Percentiles rank a stretch among this genome's conserved stretches.
Conservation (phyloP, 2,888 invertebrate species). For the Xanthorhoe spadicearia region DNA sequence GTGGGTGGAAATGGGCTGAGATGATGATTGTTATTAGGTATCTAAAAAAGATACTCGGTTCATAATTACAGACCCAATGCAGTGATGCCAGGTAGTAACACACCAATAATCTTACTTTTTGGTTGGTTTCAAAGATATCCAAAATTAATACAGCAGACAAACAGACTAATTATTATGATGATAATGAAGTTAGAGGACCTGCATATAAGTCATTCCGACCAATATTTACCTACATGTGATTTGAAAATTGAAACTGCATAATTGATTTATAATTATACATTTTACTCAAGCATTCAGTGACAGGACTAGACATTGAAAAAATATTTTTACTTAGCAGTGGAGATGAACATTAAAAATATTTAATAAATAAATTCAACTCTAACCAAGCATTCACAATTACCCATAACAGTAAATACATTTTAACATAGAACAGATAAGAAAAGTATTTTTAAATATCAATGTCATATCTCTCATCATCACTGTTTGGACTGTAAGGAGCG, state of each 20-base stretch:
- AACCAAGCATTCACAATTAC: slow-evolving; percentile 43
- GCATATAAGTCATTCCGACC: too few relatives aligned
- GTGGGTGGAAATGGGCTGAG: too few relatives aligned
- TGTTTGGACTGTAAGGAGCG: slow-evolving; percentile 70
- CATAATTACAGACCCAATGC: too few relatives aligned
- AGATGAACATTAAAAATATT: slow-evolving; percentile 29
- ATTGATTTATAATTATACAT: slow-evolving; percentile 23
- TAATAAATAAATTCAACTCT: slow-evolving; percentile 41
- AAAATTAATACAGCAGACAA: too few relatives aligned
- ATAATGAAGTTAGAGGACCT: too few relatives aligned
- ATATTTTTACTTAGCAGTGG: slow-evolving; percentile 47
- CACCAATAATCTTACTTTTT: too few relatives aligned
- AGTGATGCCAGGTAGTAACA: too few relatives aligned
- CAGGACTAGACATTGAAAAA: slow-evolving; percentile 50
- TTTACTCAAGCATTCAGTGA: slow-evolving; percentile 52
- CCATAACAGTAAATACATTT: not conserved
- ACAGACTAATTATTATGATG: too few relatives aligned
- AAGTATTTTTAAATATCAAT: slow-evolving; percentile 68
- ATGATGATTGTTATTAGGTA: too few relatives aligned
- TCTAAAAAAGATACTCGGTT: too few relatives aligned
- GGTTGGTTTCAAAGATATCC: too few relatives aligned
- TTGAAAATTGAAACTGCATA: slow-evolving; percentile 15
- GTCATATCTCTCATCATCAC: slow-evolving; percentile 84
- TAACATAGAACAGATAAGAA: not conserved
- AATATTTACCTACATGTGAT: not conserved